Base-by-base conservation (phyloP, 2,113 vertebrate genomes). In the Oreochromis aureus region DNA sequence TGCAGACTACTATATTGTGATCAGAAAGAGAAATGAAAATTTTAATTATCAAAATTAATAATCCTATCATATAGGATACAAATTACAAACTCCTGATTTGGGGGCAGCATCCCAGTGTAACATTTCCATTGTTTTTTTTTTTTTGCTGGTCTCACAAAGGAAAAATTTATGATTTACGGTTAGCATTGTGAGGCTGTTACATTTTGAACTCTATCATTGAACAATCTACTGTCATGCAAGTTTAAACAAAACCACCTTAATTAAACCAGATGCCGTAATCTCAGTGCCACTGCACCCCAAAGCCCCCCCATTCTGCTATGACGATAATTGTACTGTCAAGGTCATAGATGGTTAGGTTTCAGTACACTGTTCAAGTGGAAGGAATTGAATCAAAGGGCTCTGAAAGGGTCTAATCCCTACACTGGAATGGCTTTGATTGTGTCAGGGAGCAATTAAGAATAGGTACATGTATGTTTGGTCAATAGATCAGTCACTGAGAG, bases 381-480 rank as follows among this genome's bases (percentile, higher is more conserved):
- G 85, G 46, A 89, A 87, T 91, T 7, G 39, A 94, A 93, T 94
- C 87, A 95, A 94, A 93, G 90, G 86, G 53, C 84, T 85, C 69
- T 89, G 58, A 80, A 51, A 89, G 83, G 69, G 87, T 88, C 82
- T 91, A 93, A 94, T 94, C 93, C 89, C 73, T 73, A 7, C 24
- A 56, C 59, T 92, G 90, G 87, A 89, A 92, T 93, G 87, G 86
- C 90, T 94, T 94, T 92, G 90, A 94, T 93, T 91, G 51, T 91
- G 66, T 87, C 86, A 81, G 66, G 46, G 78, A 85, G 81, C 86
- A 81, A 89, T 90, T 91, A 93, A 89, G 86, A 59, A 84, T 66
- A 91, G 81, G 84, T 92, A 88, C 22, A 13, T 91, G 84, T 90
- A 89, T 90, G 87, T 91, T 89, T 88, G 80, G 84, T 82, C 86